phyloP scores from a whole-genome alignment of 2,888 invertebrate species.

The Actias luna region DNA sequence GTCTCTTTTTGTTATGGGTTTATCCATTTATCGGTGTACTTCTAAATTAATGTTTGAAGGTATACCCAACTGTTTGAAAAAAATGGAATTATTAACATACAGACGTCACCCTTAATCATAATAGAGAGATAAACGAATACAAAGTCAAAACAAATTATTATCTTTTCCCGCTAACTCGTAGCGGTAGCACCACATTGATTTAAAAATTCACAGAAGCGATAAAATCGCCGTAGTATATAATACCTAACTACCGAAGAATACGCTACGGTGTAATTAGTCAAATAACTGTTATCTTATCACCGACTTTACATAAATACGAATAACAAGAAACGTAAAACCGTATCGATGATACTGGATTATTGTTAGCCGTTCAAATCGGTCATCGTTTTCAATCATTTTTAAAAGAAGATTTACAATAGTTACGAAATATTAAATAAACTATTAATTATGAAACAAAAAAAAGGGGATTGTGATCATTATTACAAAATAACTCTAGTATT shows the following conservation, averaged over 20 bases:
- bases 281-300: constrained; percentile 36
- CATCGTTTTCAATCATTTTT: background rate
- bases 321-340: constrained; percentile 27
- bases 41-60: no score
- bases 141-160: constrained; percentile 28
- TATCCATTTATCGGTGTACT: no score
- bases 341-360: constrained; percentile 12
- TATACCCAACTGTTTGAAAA: background rate
- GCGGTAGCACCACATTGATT: constrained; percentile 37
- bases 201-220: constrained; percentile 40
- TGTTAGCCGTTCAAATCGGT: constrained; percentile 6
- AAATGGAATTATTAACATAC: background rate
- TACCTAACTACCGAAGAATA: constrained; percentile 14
- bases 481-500: no score
- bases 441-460: no score
- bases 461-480: no score
- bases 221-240: constrained; percentile 23
- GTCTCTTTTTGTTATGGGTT: no score
- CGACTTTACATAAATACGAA: constrained; percentile 33
- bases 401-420: background rate
- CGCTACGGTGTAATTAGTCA: constrained; percentile 32
- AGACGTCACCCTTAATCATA: background rate
- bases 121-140: constrained; percentile 21
- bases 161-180: constrained; percentile 33
- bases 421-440: background rate